Evolutionary conservation across 2,113 vertebrate species (phyloP).

Genomic region (Nematolebias whitei): DNA sequence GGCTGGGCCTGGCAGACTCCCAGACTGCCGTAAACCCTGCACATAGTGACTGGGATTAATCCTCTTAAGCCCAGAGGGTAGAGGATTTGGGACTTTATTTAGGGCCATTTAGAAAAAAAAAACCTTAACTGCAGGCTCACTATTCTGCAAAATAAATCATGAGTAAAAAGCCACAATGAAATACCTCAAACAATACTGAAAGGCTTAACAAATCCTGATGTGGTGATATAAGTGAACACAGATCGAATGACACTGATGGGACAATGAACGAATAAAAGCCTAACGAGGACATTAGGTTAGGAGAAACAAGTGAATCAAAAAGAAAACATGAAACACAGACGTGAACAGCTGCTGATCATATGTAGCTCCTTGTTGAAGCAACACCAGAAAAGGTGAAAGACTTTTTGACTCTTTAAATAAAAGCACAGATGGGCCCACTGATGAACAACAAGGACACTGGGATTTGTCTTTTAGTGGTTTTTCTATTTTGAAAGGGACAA

Average conservation of each 20-base stretch:
- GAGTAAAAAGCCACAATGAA: conserved; percentile 46
- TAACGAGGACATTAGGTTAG: not conserved
- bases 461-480: conserved; percentile 60
- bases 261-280: not conserved
- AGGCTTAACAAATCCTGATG: conserved; percentile 13
- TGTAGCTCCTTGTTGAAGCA: not conserved
- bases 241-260: not conserved
- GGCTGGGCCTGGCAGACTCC: conserved; percentile 55
- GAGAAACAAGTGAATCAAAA: not conserved
- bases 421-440: conserved; percentile 49
- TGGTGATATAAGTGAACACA: not conserved
- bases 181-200: conserved; percentile 36
- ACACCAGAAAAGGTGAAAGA: conserved; percentile 13
- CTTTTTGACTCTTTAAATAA: conserved; percentile 44
- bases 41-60: conserved; percentile 68
- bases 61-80: conserved; percentile 68
- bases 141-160: conserved; percentile 37
- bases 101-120: conserved; percentile 78
- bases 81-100: conserved; percentile 78
- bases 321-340: not conserved
- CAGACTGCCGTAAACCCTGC: conserved; percentile 66
- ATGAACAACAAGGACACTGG: conserved; percentile 56
- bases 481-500: conserved; percentile 66
- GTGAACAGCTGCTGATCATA: conserved; percentile 38
- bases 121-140: conserved; percentile 66